Conservation (phyloP, 2,888 invertebrate genomes). For the Troglohyphantes excavatus region DNA sequence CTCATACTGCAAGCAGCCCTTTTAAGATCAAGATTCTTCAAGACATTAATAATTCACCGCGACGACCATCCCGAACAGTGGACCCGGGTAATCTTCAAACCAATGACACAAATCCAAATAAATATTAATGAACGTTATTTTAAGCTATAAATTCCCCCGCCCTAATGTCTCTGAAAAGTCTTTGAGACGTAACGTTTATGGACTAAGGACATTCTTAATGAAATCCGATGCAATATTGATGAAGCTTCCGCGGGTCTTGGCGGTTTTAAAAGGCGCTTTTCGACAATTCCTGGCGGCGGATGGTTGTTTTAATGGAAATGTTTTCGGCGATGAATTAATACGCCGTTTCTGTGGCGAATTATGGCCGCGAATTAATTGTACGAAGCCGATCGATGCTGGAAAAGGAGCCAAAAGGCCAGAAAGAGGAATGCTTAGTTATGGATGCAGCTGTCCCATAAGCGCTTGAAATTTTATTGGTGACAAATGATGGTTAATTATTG, state of each 20-base stretch:
- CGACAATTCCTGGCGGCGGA: neutral
- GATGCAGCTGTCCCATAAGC: too few relatives aligned
- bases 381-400: too few relatives aligned
- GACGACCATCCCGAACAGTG: slow-evolving; percentile 31
- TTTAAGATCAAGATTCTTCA: neutral
- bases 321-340: slow-evolving; percentile 8
- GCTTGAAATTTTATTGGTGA: too few relatives aligned
- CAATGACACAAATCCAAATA: slow-evolving; percentile 39
- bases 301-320: slow-evolving; percentile 22
- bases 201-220: slow-evolving; percentile 47
- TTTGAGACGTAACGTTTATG: slow-evolving; percentile 6
- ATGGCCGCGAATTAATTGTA: too few relatives aligned
- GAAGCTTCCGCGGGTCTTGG: slow-evolving; percentile 23
- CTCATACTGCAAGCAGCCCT: slow-evolving; percentile 10
- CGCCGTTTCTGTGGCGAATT: neutral
- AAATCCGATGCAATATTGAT: slow-evolving; percentile 50
- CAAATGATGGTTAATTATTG: too few relatives aligned
- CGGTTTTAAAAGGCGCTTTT: slow-evolving; percentile 6
- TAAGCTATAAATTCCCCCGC: neutral
- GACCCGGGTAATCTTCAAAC: slow-evolving; percentile 49
- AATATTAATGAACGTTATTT: slow-evolving; percentile 70
- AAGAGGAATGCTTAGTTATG: too few relatives aligned
- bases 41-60: slow-evolving; percentile 39
- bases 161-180: neutral
- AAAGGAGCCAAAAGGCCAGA: too few relatives aligned